phyloP scores from a whole-genome alignment of 1,140 invertebrate genomes.

The Anoplophora glabripennis region DNA sequence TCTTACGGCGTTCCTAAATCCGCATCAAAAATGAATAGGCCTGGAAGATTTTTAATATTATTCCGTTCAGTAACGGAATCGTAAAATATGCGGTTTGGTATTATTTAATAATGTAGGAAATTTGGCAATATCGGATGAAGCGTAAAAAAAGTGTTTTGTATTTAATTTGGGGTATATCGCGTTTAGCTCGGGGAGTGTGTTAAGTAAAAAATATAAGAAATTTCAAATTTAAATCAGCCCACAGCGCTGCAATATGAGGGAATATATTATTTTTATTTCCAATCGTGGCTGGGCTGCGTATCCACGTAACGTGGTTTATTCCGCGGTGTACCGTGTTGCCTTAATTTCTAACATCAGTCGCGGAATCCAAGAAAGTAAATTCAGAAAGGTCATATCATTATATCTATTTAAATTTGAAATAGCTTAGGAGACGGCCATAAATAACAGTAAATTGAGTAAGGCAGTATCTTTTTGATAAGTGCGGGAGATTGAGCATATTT shows the following conservation, averaged over 20 bases:
- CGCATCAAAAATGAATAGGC: too few species aligned
- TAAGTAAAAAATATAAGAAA: too few species aligned
- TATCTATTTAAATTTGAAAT: conserved; percentile 8
- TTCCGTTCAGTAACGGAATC: too few species aligned
- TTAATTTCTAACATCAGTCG: conserved; percentile 36
- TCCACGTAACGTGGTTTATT: conserved; percentile 34
- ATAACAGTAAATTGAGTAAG: conserved; percentile 6
- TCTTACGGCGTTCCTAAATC: too few species aligned
- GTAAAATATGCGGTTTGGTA: too few species aligned
- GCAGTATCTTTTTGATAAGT: conserved; percentile 14
- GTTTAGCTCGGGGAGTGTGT: too few species aligned
- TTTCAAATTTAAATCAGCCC: conserved; percentile 3
- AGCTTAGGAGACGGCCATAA: not conserved
- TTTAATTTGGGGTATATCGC: too few species aligned
- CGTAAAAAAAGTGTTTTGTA: too few species aligned
- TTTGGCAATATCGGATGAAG: too few species aligned
- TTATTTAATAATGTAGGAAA: too few species aligned
- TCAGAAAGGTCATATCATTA: conserved; percentile 19
- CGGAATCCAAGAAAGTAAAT: conserved; percentile 24
- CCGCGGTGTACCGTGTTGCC: conserved; percentile 31
- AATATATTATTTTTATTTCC: conserved; percentile 36
- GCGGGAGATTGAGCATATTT: conserved; percentile 11
- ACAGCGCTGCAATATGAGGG: conserved; percentile 25
- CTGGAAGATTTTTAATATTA: too few species aligned
- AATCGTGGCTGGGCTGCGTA: conserved; percentile 30